Evolutionary conservation across 1,140 invertebrate species (phyloP).

Genomic region (Pseudomyrmex flavicornis): DNA sequence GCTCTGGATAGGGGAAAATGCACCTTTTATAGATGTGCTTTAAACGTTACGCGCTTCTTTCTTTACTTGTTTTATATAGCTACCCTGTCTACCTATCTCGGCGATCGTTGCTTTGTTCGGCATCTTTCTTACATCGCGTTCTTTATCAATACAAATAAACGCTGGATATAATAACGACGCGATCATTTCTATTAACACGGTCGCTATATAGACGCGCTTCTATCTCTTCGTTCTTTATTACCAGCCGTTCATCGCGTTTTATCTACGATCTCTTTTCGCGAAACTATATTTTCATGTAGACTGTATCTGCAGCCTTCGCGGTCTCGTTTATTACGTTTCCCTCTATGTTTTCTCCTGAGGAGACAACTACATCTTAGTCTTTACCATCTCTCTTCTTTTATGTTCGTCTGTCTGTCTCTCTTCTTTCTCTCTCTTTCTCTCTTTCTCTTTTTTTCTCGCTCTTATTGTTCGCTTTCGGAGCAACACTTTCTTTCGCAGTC

Average conservation of each 20-base stretch:
- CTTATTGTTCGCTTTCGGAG: constrained; percentile 8
- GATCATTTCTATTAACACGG: constrained; percentile 41
- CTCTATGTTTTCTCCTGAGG: constrained; percentile 9
- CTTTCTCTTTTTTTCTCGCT: not conserved
- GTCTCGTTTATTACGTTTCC: constrained; percentile 29
- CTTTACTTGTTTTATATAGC: not conserved
- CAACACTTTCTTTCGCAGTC: constrained; percentile 23
- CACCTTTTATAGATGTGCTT: constrained; percentile 22
- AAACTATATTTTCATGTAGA: constrained; percentile 25
- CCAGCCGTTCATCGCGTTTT: not conserved
- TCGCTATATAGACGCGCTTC: not conserved
- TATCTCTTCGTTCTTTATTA: constrained; percentile 20
- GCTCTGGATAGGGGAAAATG: constrained; percentile 1
- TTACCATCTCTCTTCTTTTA: not conserved
- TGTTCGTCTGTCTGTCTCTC: not conserved
- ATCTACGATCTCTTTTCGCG: constrained; percentile 23
- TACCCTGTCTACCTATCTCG: not conserved
- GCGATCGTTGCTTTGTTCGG: constrained; percentile 25
- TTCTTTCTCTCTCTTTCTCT: not conserved
- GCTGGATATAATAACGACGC: not conserved
- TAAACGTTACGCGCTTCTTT: constrained; percentile 20
- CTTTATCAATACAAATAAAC: constrained; percentile 19
- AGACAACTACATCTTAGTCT: constrained; percentile 1
- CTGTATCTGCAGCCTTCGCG: constrained; percentile 17
- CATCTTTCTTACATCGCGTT: constrained; percentile 35